Evolutionary conservation across 1,140 invertebrate genomes (phyloP).

Genomic region (Nasonia longicornis): DNA sequence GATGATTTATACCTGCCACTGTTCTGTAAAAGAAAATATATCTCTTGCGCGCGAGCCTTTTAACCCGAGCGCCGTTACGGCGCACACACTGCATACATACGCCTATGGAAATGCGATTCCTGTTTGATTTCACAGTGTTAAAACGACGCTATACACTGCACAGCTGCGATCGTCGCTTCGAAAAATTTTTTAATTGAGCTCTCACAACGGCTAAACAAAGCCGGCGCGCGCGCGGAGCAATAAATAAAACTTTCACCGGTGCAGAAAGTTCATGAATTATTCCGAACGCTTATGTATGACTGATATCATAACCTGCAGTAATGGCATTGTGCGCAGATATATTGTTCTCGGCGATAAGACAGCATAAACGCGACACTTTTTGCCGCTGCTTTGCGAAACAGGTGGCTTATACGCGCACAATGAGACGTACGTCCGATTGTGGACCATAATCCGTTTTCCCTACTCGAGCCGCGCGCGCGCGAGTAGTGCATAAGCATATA

Average conservation of each 20-base stretch:
- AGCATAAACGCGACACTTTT: neutral
- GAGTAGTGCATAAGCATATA: too few species aligned
- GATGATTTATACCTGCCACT: constrained; percentile 43
- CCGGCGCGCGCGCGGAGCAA: neutral
- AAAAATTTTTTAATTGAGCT: neutral
- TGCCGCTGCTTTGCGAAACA: constrained; percentile 57
- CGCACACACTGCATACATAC: too few species aligned
- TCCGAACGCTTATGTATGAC: constrained; percentile 17
- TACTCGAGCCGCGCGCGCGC: neutral
- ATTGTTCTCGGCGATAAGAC: neutral
- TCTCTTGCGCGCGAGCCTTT: neutral
- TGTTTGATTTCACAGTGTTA: constrained; percentile 12
- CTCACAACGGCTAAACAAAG: constrained; percentile 9
- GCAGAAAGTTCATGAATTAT: constrained; percentile 31
- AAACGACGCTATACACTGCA: too few species aligned
- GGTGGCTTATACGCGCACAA: constrained; percentile 56
- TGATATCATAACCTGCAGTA: constrained; percentile 31
- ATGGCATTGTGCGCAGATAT: neutral
- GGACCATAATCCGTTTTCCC: constrained; percentile 57
- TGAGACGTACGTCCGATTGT: constrained; percentile 53
- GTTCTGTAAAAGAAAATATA: constrained; percentile 43
- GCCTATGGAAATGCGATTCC: constrained; percentile 9
- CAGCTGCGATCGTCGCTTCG: too few species aligned
- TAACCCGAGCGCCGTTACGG: neutral
- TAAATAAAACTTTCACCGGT: constrained; percentile 38